Evolutionary conservation across 1,140 invertebrate species (phyloP).

Genomic region (Acyrthosiphon pisum): DNA sequence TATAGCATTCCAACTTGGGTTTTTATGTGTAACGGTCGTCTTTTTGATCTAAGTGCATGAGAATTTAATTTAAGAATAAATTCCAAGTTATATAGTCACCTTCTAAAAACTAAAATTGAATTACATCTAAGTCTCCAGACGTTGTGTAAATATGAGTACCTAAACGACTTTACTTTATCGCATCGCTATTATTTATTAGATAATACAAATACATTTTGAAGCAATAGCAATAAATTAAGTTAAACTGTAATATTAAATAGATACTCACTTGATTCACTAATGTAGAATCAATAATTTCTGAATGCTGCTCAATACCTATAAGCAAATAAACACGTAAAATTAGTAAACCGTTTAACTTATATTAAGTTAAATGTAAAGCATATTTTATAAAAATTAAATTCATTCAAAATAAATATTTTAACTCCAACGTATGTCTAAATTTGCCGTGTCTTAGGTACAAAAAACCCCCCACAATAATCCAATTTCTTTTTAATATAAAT

Average conservation of each 20-base stretch:
- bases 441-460: too few relatives aligned
- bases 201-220: background rate
- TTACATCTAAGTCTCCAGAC: background rate
- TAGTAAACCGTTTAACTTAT: too few relatives aligned
- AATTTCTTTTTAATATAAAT: too few relatives aligned
- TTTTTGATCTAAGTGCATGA: background rate
- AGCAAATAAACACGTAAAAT: conserved; percentile 59
- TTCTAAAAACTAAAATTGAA: background rate
- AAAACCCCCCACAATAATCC: too few relatives aligned
- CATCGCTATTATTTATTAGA: background rate
- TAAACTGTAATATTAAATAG: background rate
- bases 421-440: background rate
- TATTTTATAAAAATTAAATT: conserved; percentile 32
- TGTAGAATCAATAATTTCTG: conserved; percentile 37
- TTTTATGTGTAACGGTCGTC: background rate
- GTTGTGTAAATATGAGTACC: background rate
- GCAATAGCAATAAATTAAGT: background rate
- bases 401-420: background rate
- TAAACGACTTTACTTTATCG: background rate
- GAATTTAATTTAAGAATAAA: background rate
- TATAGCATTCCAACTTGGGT: background rate
- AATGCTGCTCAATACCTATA: conserved; percentile 43
- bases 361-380: too few relatives aligned
- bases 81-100: background rate
- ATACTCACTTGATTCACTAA: conserved; percentile 50